These are phyloP conservation scores for Montipora efflorescens DNA, from an alignment of 64 coral and sea anemone genomes.

Conservation along the genomic window DNA sequence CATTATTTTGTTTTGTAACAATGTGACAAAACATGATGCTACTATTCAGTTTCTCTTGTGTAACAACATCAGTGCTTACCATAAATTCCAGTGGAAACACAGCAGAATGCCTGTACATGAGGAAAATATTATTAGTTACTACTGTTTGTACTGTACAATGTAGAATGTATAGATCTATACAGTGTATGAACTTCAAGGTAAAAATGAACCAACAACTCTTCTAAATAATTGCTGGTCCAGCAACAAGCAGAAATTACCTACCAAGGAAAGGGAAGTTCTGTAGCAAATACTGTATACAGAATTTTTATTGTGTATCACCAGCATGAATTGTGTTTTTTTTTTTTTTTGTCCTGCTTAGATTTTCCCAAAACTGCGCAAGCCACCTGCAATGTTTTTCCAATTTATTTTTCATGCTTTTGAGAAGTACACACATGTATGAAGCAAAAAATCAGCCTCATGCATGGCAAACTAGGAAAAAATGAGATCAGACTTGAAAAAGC, in stretches of 20 bases:
- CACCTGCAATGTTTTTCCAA: too few species aligned
- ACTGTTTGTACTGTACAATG: background rate
- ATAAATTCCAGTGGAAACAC: constrained; percentile 73
- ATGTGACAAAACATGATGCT: background rate
- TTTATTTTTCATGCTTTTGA: too few species aligned
- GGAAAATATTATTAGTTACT: background rate
- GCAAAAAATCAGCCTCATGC: too few species aligned
- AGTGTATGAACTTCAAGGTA: background rate
- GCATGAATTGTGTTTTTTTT: too few species aligned
- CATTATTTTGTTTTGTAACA: background rate
- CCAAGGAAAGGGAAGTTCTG: too few species aligned
- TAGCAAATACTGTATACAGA: too few species aligned
- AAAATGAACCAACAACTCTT: background rate
- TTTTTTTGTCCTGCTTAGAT: too few species aligned
- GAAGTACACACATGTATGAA: too few species aligned
- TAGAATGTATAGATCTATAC: background rate
- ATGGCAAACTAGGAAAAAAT: too few species aligned
- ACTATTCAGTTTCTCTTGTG: background rate
- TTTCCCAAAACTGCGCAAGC: too few species aligned
- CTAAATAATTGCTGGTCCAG: background rate
- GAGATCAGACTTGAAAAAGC: too few species aligned
- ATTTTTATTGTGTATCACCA: too few species aligned
- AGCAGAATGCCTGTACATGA: constrained; percentile 55
- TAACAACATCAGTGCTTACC: constrained; percentile 17
- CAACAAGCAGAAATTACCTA: background rate